Conservation (phyloP, 2,113 vertebrate genomes). For the Centropus unirufus region DNA sequence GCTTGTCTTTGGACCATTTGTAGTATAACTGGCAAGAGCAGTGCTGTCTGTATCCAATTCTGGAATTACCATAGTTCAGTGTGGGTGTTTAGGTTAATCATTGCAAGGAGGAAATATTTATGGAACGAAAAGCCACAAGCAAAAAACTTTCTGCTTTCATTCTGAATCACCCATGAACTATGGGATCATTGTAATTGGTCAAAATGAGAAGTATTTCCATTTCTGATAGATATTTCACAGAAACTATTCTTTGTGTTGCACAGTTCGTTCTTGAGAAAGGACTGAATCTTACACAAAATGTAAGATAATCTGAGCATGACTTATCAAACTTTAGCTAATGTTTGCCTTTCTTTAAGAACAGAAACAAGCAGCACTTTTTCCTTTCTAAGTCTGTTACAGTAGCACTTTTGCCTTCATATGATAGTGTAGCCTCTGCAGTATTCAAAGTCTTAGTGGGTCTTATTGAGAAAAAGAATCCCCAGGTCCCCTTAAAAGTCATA, state of each 20-base stretch:
- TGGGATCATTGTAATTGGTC: fast-evolving
- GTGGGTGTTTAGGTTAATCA: fast-evolving
- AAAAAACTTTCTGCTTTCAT: neutral
- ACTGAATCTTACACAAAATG: neutral
- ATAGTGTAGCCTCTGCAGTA: neutral
- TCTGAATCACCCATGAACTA: neutral
- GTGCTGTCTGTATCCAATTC: fast-evolving
- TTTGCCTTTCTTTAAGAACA: neutral
- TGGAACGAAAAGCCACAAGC: neutral
- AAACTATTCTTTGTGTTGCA: neutral
- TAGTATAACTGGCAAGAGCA: neutral
- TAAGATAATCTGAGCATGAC: neutral
- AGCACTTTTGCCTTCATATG: neutral
- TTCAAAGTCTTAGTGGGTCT: neutral
- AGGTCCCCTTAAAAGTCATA: neutral
- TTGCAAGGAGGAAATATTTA: neutral
- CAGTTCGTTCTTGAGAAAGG: neutral
- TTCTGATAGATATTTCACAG: neutral
- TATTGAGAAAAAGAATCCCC: neutral
- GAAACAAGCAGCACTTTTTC: fast-evolving
- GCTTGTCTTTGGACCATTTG: neutral
- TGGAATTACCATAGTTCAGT: neutral
- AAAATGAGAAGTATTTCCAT: neutral
- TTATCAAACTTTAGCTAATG: neutral
- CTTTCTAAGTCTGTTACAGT: neutral